Evolutionary conservation across 2,113 vertebrate genomes (phyloP), one percentile per base, ranked within the genome.

Genomic region (Takifugu bimaculatus): DNA sequence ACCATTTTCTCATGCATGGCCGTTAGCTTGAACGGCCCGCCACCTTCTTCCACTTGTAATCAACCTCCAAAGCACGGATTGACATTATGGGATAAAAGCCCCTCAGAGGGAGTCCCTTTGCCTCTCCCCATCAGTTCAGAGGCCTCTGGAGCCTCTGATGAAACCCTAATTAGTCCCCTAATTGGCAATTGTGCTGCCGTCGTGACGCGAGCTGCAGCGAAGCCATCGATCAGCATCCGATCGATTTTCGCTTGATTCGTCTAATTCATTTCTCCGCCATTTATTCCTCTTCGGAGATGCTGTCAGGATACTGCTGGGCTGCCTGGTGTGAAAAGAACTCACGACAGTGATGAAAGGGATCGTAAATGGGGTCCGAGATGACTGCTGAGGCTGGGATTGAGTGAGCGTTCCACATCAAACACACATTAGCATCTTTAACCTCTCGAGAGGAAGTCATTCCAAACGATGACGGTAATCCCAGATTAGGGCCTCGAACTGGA

Each of bases 341-440:
- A 63, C 54, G 56, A 54, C 54, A 53, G 53, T 32, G 55, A 75
- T 78, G 12, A 71, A 52, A 48, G 63, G 65, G 70, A 63, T 75
- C 80, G 70, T 44, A 44, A 63, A 89, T 70, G 35, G 78, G 61
- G 86, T 73, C 77, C 80, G 80, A 85, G 79, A 83, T 71, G 25
- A 65, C 83, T 65, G 70, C 72, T 67, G 69, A 69, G 69, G 65
- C 68, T 39, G 15, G 72, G 83, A 86, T 88, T 90, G 84, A 70
- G 76, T 76, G 73, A 72, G 54, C 58, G 77, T 62, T 87, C 72
- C 77, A 77, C 27, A 25, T 74, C 71, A 65, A 79, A 74, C 76
- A 63, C 63, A 77, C 63, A 69, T 68, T 53, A 73, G 76, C 57
- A 79, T 74, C 54, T 74, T 70, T 85, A 83, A 85, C 83, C 86